A percentile compares a stretch with the other conserved stretches of the same genome.
phyloP scores from a whole-genome alignment of 2,113 vertebrate genomes.

The Sorex araneus region DNA sequence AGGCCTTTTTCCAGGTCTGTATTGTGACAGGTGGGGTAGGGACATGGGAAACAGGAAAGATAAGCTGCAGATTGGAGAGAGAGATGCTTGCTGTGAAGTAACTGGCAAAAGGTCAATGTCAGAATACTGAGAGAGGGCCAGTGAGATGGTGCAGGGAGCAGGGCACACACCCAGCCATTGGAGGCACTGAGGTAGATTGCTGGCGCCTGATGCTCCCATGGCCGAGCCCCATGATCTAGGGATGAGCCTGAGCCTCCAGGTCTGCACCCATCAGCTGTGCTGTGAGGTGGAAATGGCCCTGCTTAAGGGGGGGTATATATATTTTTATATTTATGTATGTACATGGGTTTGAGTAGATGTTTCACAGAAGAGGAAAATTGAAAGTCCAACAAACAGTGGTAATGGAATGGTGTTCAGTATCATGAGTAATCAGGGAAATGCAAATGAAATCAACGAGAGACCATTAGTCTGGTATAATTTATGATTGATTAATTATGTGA shows the following conservation, averaged over 20 bases:
- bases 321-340: too few relatives aligned
- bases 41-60: background rate
- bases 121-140: conserved; percentile 5
- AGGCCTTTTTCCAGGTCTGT: too few relatives aligned
- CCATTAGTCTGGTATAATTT: background rate
- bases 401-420: background rate
- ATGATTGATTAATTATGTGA: conserved; percentile 7
- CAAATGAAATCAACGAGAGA: background rate
- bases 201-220: too few relatives aligned
- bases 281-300: too few relatives aligned
- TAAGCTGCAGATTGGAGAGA: background rate
- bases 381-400: background rate
- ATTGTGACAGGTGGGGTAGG: too few relatives aligned
- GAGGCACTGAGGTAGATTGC: too few relatives aligned
- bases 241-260: too few relatives aligned
- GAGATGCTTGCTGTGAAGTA: conserved; percentile 46
- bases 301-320: too few relatives aligned
- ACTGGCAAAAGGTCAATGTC: background rate
- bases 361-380: conserved; percentile 10
- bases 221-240: too few relatives aligned
- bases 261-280: too few relatives aligned
- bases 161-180: too few relatives aligned
- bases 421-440: background rate
- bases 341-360: background rate
- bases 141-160: too few relatives aligned